A percentile compares a stretch with the other conserved stretches of the same genome.
phyloP scores from a whole-genome alignment of 2,888 invertebrate genomes.

The Callyntrura sp. region DNA sequence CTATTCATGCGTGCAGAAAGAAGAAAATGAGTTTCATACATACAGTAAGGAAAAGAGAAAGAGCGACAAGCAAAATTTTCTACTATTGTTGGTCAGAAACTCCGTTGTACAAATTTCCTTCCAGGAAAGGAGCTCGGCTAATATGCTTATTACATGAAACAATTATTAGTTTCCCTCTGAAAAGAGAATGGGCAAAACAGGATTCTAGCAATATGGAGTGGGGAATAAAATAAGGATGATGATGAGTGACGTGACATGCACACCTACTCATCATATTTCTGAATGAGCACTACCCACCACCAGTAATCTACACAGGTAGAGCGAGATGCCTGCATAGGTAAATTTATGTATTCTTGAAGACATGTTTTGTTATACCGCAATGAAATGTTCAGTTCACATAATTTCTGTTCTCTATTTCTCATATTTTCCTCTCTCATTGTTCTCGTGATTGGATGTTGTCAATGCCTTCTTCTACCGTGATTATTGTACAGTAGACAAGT shows the following conservation, averaged over 20 bases:
- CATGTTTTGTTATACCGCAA: too few species aligned
- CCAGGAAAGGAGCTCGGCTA: neutral
- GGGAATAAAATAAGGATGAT: conserved; percentile 33
- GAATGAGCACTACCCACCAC: conserved; percentile 45
- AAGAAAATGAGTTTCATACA: too few species aligned
- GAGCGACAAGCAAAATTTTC: neutral
- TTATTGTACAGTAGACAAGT: conserved; percentile 21
- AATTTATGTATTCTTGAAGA: too few species aligned
- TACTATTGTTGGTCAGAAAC: conserved; percentile 20
- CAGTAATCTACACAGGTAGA: too few species aligned
- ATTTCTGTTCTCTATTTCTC: conserved; percentile 39
- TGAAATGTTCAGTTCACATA: neutral
- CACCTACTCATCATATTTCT: conserved; percentile 72
- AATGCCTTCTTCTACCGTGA: conserved; percentile 73
- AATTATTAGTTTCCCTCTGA: neutral
- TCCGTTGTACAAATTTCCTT: conserved; percentile 7
- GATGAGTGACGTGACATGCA: conserved; percentile 69
- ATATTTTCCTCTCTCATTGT: conserved; percentile 63
- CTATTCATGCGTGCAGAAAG: too few species aligned
- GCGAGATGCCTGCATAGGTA: too few species aligned
- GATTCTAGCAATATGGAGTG: conserved; percentile 59
- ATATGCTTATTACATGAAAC: conserved; percentile 39
- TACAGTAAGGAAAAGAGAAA: neutral
- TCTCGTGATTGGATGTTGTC: conserved; percentile 70
- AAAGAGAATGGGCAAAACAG: neutral